These are phyloP conservation scores for Sporophila hypoxantha DNA, from an alignment of 2,113 vertebrate genomes.

Conservation along the genomic window DNA sequence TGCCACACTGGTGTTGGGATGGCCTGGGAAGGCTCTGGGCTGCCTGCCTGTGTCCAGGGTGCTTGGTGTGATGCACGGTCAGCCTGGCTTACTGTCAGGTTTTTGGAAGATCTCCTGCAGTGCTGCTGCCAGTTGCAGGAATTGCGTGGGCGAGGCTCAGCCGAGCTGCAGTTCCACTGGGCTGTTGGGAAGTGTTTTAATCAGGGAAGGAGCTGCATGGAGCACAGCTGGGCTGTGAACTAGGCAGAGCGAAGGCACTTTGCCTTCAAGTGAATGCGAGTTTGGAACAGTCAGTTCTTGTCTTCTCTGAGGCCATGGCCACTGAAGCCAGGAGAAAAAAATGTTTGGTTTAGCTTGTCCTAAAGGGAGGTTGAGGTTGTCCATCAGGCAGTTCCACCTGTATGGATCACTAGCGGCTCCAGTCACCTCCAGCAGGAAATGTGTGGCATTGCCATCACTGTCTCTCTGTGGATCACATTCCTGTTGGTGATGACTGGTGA, in stretches of 20 bases:
- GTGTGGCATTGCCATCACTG: neutral
- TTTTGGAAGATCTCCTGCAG: neutral
- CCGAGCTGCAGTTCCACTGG: accelerated
- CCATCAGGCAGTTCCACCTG: neutral
- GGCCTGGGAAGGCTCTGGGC: neutral
- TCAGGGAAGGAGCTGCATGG: neutral
- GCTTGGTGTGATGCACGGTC: neutral
- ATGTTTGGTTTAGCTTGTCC: neutral
- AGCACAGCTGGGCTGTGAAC: neutral
- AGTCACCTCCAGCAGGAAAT: neutral
- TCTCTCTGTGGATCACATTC: neutral
- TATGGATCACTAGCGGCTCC: neutral
- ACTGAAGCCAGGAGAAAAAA: neutral
- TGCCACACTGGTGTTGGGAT: accelerated
- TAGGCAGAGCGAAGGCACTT: neutral
- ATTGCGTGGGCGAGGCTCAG: neutral
- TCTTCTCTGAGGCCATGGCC: accelerated
- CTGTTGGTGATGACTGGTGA: neutral
- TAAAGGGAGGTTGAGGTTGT: neutral
- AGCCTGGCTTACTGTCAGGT: neutral
- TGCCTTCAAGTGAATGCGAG: accelerated
- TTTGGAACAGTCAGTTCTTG: neutral
- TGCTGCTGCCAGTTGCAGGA: neutral
- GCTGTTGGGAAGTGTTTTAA: neutral
- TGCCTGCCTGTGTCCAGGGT: neutral